Base-by-base conservation (phyloP, 2,797 vertebrate genomes). In the Pangasius krempfi region DNA sequence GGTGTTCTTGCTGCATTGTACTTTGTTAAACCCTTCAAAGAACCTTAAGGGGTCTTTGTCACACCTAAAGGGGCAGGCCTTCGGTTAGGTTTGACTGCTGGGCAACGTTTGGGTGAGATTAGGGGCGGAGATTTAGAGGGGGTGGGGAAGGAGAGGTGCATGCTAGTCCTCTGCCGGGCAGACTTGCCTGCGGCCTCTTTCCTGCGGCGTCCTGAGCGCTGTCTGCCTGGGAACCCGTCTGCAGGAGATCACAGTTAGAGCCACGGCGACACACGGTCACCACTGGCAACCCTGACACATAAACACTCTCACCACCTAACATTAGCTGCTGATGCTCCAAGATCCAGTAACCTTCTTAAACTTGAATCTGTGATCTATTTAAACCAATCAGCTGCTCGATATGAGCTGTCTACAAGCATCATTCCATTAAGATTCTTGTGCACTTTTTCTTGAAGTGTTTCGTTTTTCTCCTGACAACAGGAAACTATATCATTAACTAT, bases 171-270 rank as follows among this genome's bases (percentile, higher is more conserved):
- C 94, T 94, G 94, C 94, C 88, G 92, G 93, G 94, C 93, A 94
- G 93, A 96, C 95, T 96, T 95, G 94, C 96, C 96, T 97, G 96
- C 90, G 93, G 95, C 94, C 94, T 96, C 94, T 96, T 97, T 94
- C 95, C 94, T 84, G 94, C 93, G 94, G 93, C 93, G 92, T 96
- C 96, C 94, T 95, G 96, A 93, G 95, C 92, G 93, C 91, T 95
- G 91, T 97, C 96, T 92, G 91, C 92, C 94, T 94, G 96, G 93
- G 93, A 93, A 50, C 93, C 96, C 90, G 94, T 93, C 96, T 96
- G 95, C 88, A 92, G 94, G 93, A 96, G 94, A 96, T 92, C 93
- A 95, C 91, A 95, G 94, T 96, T 96, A 96, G 94, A 95, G 91
- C 90, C 88, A 86, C 58, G 91, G 93, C 56, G 89, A 90, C 91